These are phyloP conservation scores for Pterocles orientalis DNA, from an alignment of 2,113 vertebrate genomes.

Conservation along the genomic window DNA sequence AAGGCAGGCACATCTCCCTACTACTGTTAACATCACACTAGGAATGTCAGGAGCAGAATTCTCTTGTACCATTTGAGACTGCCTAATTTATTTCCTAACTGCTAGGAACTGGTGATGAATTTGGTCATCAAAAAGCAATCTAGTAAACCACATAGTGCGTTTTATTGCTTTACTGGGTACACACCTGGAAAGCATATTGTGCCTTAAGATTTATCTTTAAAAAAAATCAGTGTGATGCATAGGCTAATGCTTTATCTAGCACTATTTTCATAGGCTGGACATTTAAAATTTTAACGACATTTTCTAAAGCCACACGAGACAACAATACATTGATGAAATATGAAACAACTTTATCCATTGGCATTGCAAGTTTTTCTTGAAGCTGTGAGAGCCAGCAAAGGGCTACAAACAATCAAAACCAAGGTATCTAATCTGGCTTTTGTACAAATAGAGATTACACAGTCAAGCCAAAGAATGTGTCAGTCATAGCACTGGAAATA, in stretches of 20 bases:
- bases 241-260: not conserved
- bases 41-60: not conserved
- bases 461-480: constrained; percentile 4
- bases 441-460: not conserved
- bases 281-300: not conserved
- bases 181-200: constrained; percentile 28
- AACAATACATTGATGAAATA: not conserved
- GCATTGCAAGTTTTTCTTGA: not conserved
- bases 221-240: not conserved
- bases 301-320: not conserved
- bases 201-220: not conserved
- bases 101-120: not conserved
- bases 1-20: not conserved
- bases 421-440: not conserved
- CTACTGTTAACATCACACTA: not conserved
- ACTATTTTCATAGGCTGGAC: not conserved
- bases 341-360: not conserved
- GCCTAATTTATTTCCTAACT: not conserved
- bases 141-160: not conserved
- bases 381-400: not conserved
- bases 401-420: not conserved
- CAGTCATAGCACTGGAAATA: constrained; percentile 8
- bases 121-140: constrained; percentile 45
- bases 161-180: not conserved
- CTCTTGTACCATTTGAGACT: not conserved